phyloP scores from a whole-genome alignment of 2,888 invertebrate species.

The Physocephala rufipes region DNA sequence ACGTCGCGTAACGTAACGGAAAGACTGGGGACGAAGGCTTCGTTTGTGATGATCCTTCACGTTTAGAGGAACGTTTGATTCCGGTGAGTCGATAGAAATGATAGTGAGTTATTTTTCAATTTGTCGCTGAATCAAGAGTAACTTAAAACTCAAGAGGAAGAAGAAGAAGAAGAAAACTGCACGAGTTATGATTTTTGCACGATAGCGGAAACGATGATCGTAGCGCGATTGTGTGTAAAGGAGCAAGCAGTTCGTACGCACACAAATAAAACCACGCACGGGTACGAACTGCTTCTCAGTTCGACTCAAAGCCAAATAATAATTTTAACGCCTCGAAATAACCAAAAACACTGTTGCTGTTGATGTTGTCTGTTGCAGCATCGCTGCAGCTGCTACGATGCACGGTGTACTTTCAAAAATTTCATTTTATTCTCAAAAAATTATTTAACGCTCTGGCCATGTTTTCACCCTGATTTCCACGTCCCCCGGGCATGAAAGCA shows the following conservation, averaged over 20 bases:
- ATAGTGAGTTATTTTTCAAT: constrained; percentile 42
- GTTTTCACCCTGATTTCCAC: background rate
- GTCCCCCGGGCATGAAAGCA: background rate
- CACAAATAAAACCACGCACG: constrained; percentile 43
- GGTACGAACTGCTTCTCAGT: constrained; percentile 44
- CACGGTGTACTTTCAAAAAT: constrained; percentile 14
- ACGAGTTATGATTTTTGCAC: constrained; percentile 10
- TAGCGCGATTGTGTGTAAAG: constrained; percentile 15
- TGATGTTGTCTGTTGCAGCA: constrained; percentile 11
- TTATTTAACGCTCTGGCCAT: background rate
- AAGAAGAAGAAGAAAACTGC: background rate
- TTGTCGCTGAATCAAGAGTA: constrained; percentile 44
- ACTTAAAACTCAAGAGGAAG: constrained; percentile 39
- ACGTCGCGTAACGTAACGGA: background rate
- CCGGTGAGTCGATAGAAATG: background rate
- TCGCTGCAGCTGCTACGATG: constrained; percentile 8
- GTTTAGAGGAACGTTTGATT: constrained; percentile 9
- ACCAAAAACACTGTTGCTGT: constrained; percentile 38
- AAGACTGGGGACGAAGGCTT: background rate
- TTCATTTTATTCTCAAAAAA: constrained; percentile 13
- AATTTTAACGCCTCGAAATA: constrained; percentile 41
- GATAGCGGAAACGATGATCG: constrained; percentile 13
- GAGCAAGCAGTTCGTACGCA: constrained; percentile 36
- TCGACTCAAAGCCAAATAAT: constrained; percentile 52
- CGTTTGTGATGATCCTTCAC: constrained; percentile 23